phyloP scores from a whole-genome alignment of 2,888 invertebrate genomes.

The Choristoneura rosaceana region DNA sequence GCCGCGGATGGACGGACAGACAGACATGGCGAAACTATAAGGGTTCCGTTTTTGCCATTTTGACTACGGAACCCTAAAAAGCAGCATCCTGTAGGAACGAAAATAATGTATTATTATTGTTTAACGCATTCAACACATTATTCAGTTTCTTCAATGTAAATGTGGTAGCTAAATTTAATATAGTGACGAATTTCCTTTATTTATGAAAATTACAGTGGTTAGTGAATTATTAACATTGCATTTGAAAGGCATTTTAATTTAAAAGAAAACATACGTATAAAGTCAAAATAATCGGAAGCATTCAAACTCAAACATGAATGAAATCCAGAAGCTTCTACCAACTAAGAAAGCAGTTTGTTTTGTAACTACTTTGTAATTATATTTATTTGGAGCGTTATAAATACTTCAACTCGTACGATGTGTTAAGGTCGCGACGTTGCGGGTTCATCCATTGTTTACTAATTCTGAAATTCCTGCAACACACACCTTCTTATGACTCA shows the following conservation, averaged over 20 bases:
- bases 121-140: background rate
- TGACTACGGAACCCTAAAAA: too few relatives aligned
- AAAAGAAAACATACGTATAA: background rate
- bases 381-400: slow-evolving; percentile 38
- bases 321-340: slow-evolving; percentile 4
- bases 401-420: slow-evolving; percentile 33
- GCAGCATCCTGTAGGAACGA: too few relatives aligned
- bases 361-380: slow-evolving; percentile 34
- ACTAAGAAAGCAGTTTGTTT: slow-evolving; percentile 4
- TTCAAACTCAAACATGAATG: background rate
- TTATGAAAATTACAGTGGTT: background rate
- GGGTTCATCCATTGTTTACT: slow-evolving; percentile 48
- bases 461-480: slow-evolving; percentile 43
- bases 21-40: too few relatives aligned
- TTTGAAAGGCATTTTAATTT: slow-evolving; percentile 1
- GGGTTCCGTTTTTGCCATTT: too few relatives aligned
- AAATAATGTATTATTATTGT: background rate
- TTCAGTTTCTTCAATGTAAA: background rate
- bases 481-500: slow-evolving; percentile 38
- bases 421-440: slow-evolving; percentile 36
- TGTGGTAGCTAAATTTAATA: background rate
- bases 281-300: background rate
- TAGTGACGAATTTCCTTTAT: background rate
- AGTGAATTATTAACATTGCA: background rate
- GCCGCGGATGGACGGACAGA: too few relatives aligned